Conservation (phyloP, 2,888 invertebrate species). For the Agrotis exclamationis region DNA sequence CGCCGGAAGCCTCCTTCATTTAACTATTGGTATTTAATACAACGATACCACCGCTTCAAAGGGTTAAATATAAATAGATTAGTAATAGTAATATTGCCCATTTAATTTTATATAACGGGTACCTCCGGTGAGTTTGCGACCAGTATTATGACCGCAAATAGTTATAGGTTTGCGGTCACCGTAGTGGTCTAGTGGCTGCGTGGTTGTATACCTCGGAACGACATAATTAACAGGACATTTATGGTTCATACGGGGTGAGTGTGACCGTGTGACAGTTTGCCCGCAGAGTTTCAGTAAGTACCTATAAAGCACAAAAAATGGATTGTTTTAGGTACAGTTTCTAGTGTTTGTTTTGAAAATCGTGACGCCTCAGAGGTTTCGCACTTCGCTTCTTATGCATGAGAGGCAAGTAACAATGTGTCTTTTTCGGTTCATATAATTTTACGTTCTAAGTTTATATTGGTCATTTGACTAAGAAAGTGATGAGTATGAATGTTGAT, state of each 20-base stretch:
- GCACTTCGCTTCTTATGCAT: too few species aligned
- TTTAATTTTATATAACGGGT: conserved; percentile 34
- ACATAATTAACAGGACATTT: conserved; percentile 54
- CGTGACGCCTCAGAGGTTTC: too few species aligned
- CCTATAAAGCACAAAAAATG: neutral
- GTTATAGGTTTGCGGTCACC: conserved; percentile 38
- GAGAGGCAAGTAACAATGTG: too few species aligned
- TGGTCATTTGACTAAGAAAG: too few species aligned
- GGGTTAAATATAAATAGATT: neutral
- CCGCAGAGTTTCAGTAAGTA: conserved; percentile 1
- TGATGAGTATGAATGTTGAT: too few species aligned
- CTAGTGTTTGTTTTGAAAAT: too few species aligned
- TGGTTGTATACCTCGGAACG: conserved; percentile 32
- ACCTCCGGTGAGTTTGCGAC: conserved; percentile 23
- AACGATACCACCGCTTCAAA: neutral
- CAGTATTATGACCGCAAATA: conserved; percentile 54
- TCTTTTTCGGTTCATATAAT: too few species aligned
- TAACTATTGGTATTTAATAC: neutral
- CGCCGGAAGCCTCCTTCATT: too few species aligned
- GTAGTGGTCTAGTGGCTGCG: conserved; percentile 23
- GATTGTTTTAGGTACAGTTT: too few species aligned
- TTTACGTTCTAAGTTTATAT: too few species aligned
- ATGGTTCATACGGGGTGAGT: conserved; percentile 24
- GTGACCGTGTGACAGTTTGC: neutral
- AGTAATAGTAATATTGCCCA: neutral